phyloP scores from a whole-genome alignment of 2,888 invertebrate species.

The Melipona bicolor region DNA sequence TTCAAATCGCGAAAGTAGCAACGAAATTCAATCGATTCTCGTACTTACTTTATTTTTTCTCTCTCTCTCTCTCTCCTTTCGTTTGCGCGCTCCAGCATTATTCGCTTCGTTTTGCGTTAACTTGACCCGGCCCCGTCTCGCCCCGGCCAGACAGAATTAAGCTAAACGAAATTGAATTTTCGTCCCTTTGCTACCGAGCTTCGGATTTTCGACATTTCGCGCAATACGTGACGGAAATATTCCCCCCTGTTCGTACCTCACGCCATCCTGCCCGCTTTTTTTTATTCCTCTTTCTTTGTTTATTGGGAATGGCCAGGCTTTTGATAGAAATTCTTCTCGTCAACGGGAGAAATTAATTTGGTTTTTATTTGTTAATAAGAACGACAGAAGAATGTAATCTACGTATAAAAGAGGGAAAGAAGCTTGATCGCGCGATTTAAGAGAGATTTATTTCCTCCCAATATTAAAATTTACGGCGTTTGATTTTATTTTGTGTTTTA shows the following conservation, averaged over 20 bases:
- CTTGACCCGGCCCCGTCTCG: background rate
- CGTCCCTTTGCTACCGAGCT: background rate
- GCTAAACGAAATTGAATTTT: conserved; percentile 23
- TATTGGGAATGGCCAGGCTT: too few relatives aligned
- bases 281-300: background rate
- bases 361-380: too few relatives aligned
- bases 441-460: too few relatives aligned
- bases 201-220: conserved; percentile 11
- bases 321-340: too few relatives aligned
- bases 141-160: background rate
- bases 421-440: too few relatives aligned
- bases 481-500: too few relatives aligned
- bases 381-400: too few relatives aligned
- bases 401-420: too few relatives aligned
- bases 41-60: too few relatives aligned
- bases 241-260: background rate
- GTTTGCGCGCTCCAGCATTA: background rate
- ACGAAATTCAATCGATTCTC: background rate
- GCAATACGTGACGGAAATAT: conserved; percentile 22
- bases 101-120: conserved; percentile 13
- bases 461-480: too few relatives aligned
- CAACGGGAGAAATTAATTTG: too few relatives aligned
- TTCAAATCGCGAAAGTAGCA: background rate
- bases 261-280: background rate
- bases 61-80: too few relatives aligned